These are phyloP conservation scores for Lutraria lutraria DNA, from an alignment of 2,888 invertebrate genomes.

Conservation along the genomic window DNA sequence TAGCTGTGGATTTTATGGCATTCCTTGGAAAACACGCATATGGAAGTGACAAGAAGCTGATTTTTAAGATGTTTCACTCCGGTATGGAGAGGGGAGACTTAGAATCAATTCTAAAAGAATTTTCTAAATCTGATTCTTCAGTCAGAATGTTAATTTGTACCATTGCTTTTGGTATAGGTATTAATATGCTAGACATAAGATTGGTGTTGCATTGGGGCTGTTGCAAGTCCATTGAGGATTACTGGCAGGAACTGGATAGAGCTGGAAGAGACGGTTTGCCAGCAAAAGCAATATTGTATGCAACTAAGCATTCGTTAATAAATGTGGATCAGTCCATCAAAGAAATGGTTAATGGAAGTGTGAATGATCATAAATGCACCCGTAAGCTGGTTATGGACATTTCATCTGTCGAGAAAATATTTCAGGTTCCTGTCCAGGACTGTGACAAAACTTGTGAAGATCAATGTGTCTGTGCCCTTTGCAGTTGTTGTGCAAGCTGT, in stretches of 20 bases:
- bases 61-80: too few species aligned
- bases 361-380: neutral
- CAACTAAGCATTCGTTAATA: slow-evolving; percentile 2
- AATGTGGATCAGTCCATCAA: slow-evolving; percentile 17
- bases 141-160: too few species aligned
- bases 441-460: neutral
- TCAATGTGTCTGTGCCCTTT: too few species aligned
- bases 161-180: slow-evolving; percentile 36
- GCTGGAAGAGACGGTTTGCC: slow-evolving; percentile 27
- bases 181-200: slow-evolving; percentile 25
- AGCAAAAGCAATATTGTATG: slow-evolving; percentile 28
- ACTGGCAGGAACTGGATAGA: slow-evolving; percentile 33
- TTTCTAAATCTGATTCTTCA: too few species aligned
- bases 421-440: neutral
- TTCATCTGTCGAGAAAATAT: slow-evolving; percentile 7
- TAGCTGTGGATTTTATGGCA: too few species aligned
- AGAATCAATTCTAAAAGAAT: too few species aligned
- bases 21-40: too few species aligned
- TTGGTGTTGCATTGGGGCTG: slow-evolving; percentile 31
- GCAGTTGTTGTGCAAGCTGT: too few species aligned
- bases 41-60: too few species aligned
- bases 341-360: neutral
- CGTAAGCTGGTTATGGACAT: neutral
- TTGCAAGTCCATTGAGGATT: slow-evolving; percentile 28
- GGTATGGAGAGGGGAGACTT: too few species aligned